phyloP scores from a whole-genome alignment of 2,888 invertebrate species.

The Eupithecia inturbata region DNA sequence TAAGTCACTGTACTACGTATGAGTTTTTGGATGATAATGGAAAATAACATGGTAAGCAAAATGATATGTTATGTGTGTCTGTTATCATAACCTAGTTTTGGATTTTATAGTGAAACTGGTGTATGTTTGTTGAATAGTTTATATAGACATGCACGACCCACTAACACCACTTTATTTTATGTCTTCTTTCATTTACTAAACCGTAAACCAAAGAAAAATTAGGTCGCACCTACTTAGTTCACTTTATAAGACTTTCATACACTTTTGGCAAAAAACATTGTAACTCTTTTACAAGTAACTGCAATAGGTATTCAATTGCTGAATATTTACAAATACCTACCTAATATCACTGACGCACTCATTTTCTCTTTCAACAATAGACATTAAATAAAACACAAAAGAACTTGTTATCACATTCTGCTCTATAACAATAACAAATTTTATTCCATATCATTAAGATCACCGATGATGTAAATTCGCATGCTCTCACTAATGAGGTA shows the following conservation, averaged over 20 bases:
- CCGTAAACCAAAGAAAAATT: neutral
- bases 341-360: neutral
- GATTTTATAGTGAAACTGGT: constrained; percentile 21
- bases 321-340: neutral
- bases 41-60: constrained; percentile 13
- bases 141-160: constrained; percentile 7
- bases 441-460: constrained; percentile 11
- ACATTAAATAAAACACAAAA: constrained; percentile 3
- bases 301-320: neutral
- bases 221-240: neutral
- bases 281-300: too few species aligned
- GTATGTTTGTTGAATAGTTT: constrained; percentile 14
- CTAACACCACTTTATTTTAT: neutral
- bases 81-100: constrained; percentile 26
- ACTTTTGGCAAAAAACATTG: neutral
- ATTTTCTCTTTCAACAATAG: constrained; percentile 7
- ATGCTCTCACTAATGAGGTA: constrained; percentile 16
- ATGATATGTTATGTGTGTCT: neutral
- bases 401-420: neutral
- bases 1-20: too few species aligned
- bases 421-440: neutral
- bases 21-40: constrained; percentile 23
- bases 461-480: constrained; percentile 9
- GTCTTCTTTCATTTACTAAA: neutral
- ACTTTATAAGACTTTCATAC: neutral